Base-by-base conservation (phyloP, 2,113 vertebrate species). In the Lampris megalopsis region DNA sequence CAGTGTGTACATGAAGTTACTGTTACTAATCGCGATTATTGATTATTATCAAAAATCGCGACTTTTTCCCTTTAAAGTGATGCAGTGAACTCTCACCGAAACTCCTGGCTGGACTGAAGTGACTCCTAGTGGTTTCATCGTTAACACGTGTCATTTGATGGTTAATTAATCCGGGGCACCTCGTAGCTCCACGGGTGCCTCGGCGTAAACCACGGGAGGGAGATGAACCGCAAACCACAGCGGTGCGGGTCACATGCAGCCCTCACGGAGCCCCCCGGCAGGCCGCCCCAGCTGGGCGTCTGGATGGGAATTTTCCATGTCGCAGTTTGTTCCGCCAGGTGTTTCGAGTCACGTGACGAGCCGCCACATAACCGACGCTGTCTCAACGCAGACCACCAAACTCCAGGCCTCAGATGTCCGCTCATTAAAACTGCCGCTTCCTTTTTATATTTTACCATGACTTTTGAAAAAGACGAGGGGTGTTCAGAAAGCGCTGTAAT, bases 361-460 rank as follows among this genome's bases (percentile, higher is more conserved):
- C 41, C 13, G 9, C 38, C 79, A 69, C 64, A 77, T 86, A 82
- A 71, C 71, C 68, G 75, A 75, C 79, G 4, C 57, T 71, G 73
- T 63, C 79, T 83, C 81, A 36, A 64, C 67, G 50, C 2, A 52
- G 75, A 9, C 75, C 68, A 53, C 69, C 24, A 63, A 8, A 36
- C 36, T 50, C 47, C 9, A 35, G 43, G 13, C 11, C 11, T 45
- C 9, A 11, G 50, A 52, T 36, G 24, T 58, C 56, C 36, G 24
- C 35, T 49, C 59, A 57, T 80, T 71, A 49, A 66, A 65, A 43
- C 75, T 72, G 73, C 62, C 73, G 41, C 57, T 68, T 61, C 42
- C 13, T 60, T 53, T 65, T 38, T 47, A 2, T 47, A 2, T 35
- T 3, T 11, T 6, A 36, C 45, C 36, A 45, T 56, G 60, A 62